Evolutionary conservation across 2,113 vertebrate genomes (phyloP), one percentile per base, ranked within the genome.

Genomic region (Thalassoma bifasciatum): DNA sequence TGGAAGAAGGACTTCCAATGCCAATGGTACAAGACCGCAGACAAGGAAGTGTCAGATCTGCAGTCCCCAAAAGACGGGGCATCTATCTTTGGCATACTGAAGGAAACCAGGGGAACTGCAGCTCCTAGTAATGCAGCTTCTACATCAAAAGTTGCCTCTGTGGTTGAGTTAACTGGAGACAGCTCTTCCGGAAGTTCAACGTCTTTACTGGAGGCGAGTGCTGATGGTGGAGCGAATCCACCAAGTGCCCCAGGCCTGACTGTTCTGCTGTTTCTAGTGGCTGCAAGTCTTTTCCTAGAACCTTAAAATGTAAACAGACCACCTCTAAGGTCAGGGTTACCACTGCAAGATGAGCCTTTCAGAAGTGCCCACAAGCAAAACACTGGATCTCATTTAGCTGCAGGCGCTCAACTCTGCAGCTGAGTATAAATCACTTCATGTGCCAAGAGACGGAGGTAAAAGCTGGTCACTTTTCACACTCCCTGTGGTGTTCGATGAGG

Each of bases 1-100:
- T 94, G 94, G 92, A 91, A 90, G 77, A 91, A 82, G 49, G 86
- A 93, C 77, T 95, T 95, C 75, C 89, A 89, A 65, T 95, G 94
- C 60, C 93, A 94, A 85, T 95, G 93, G 91, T 95, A 93, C 62
- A 90, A 91, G 77, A 88, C 86, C 1, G 23, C 90, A 63, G 88
- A 92, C 34, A 67, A 84, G 44, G 86, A 92, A 19, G 79, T 89
- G 47, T 91, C 92, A 10, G 93, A 94, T 67, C 86, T 88, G 75
- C 89, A 91, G 84, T 73, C 90, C 19, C 85, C 84, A 23, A 78
- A 85, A 66, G 90, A 85, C 0, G 88, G 91, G 36, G 82, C 52
- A 0, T 71, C 91, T 42, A 60, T 65, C 19, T 72, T 52, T 38
- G 77, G 42, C 22, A 49, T 34, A 44, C 23, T n/a, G 37, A 36